A percentile compares a stretch with the other conserved stretches of the same genome.
These are phyloP conservation scores for Hyphantria cunea DNA, from an alignment of 1,140 invertebrate species.

Conservation along the genomic window DNA sequence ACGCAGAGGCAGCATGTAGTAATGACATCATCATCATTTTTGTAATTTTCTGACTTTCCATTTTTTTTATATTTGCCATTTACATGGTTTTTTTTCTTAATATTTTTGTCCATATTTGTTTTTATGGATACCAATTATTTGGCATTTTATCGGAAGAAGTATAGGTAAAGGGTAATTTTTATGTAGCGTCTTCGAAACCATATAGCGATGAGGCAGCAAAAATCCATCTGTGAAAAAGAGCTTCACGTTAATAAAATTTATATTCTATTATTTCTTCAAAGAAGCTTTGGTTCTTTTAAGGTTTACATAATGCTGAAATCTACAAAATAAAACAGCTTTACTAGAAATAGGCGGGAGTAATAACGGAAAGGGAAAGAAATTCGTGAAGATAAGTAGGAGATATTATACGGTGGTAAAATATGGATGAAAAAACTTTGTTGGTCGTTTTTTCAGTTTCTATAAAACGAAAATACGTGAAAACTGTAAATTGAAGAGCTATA, in stretches of 20 bases:
- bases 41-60: constrained; percentile 62
- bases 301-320: constrained; percentile 37
- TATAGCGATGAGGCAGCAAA: constrained; percentile 10
- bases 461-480: constrained; percentile 2
- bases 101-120: constrained; percentile 69
- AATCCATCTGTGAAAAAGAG: constrained; percentile 27
- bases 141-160: constrained; percentile 8
- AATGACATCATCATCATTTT: constrained; percentile 57
- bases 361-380: constrained; percentile 43
- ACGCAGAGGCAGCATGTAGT: constrained; percentile 85
- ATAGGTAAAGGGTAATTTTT: constrained; percentile 19
- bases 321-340: constrained; percentile 47
- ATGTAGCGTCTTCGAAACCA: neutral
- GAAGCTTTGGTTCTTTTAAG: constrained; percentile 2
- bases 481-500: constrained; percentile 2
- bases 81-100: constrained; percentile 67
- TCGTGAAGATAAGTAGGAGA: constrained; percentile 38
- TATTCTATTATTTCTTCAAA: constrained; percentile 23
- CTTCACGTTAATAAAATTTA: constrained; percentile 2
- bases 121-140: constrained; percentile 34
- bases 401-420: constrained; percentile 40
- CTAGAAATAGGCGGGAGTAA: constrained; percentile 57
- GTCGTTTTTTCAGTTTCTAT: constrained; percentile 9
- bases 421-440: neutral
- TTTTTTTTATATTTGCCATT: constrained; percentile 76